Conservation (phyloP, 2,888 invertebrate species). For the Plebejus argus region DNA sequence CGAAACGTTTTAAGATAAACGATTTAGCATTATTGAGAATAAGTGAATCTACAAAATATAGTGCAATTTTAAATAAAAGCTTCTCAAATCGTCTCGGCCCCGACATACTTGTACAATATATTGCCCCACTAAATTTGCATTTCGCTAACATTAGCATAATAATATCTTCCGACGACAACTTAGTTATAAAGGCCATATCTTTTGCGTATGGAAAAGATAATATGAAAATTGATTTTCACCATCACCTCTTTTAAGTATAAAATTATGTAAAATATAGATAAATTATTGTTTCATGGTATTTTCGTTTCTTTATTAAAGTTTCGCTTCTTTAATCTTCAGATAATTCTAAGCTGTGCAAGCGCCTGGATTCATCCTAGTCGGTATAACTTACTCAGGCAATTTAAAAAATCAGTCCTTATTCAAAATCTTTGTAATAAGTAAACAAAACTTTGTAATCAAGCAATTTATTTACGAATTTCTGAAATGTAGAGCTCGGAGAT, state of each 20-base stretch:
- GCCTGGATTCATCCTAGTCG: too few relatives aligned
- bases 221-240: conserved; percentile 62
- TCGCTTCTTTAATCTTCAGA: too few relatives aligned
- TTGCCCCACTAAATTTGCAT: conserved; percentile 70
- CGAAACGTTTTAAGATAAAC: conserved; percentile 23
- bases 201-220: conserved; percentile 61
- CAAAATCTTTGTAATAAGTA: too few relatives aligned
- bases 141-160: conserved; percentile 66
- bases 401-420: too few relatives aligned
- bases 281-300: neutral
- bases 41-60: conserved; percentile 31
- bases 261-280: neutral
- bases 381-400: too few relatives aligned
- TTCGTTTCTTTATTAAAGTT: too few relatives aligned
- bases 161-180: conserved; percentile 68
- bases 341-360: too few relatives aligned
- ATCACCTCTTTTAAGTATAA: too few relatives aligned
- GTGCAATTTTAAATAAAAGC: conserved; percentile 52
- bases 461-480: neutral
- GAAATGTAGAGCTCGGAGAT: conserved; percentile 52
- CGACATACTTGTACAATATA: conserved; percentile 64
- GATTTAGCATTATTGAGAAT: conserved; percentile 24
- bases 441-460: too few relatives aligned
- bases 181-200: conserved; percentile 62
- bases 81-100: conserved; percentile 55